phyloP scores from a whole-genome alignment of 2,797 vertebrate species.

The Epinephelus malabaricus region DNA sequence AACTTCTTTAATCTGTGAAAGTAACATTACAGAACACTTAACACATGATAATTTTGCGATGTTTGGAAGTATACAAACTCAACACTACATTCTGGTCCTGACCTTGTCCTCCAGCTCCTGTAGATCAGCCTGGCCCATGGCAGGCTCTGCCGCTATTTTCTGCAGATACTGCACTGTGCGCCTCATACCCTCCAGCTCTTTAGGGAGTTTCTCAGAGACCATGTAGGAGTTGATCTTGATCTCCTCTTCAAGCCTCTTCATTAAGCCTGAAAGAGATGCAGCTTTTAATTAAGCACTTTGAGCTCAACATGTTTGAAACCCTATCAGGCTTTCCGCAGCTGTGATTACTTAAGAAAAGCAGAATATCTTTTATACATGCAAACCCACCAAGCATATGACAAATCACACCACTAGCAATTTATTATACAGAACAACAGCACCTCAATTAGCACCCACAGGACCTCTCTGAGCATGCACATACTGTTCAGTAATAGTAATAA shows the following conservation, averaged over 20 bases:
- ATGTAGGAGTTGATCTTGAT: conserved; percentile 97
- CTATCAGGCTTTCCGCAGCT: conserved; percentile 6
- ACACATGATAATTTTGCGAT: no score
- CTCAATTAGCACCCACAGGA: background rate
- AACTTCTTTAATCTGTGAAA: conserved; percentile 89
- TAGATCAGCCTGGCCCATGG: conserved; percentile 92
- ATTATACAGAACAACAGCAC: background rate
- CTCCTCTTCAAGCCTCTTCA: conserved; percentile 96
- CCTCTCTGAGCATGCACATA: background rate
- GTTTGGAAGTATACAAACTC: background rate
- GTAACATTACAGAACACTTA: background rate
- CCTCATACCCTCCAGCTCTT: conserved; percentile 92
- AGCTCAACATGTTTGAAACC: background rate
- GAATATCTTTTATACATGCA: conserved; percentile 12
- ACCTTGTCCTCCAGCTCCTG: conserved; percentile 92
- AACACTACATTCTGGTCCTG: conserved; percentile 1
- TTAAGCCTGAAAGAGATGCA: conserved; percentile 85
- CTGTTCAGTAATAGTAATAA: conserved; percentile 21
- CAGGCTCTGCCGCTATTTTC: conserved; percentile 92
- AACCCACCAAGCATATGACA: background rate
- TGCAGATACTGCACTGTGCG: conserved; percentile 90
- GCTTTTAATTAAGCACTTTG: conserved; percentile 11
- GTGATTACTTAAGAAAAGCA: conserved; percentile 15
- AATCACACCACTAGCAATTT: background rate
- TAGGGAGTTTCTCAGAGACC: conserved; percentile 93